A percentile compares a stretch with the other conserved stretches of the same genome.
Evolutionary conservation across 2,888 invertebrate genomes (phyloP).

Genomic region (Lagria hirta): DNA sequence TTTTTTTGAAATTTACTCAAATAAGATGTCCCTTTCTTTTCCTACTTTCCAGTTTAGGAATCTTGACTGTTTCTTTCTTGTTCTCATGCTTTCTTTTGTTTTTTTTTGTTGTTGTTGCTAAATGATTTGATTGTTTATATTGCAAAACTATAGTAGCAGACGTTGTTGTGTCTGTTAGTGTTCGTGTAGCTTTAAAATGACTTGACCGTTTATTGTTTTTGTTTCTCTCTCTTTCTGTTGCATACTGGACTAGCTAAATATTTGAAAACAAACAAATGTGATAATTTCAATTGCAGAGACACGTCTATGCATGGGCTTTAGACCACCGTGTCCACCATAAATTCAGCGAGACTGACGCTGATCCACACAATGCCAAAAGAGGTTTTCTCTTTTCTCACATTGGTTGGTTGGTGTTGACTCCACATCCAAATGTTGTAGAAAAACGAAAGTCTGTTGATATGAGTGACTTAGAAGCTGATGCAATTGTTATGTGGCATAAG

Average conservation of each 20-base stretch:
- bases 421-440: constrained; percentile 75
- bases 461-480: constrained; percentile 71
- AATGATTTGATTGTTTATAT: too few relatives aligned
- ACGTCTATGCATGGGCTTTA: constrained; percentile 83
- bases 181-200: too few relatives aligned
- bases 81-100: too few relatives aligned
- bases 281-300: constrained; percentile 63
- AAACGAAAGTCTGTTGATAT: constrained; percentile 69
- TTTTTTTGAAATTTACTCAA: too few relatives aligned
- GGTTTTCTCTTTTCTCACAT: constrained; percentile 84
- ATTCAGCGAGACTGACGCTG: constrained; percentile 83
- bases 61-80: too few relatives aligned
- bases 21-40: too few relatives aligned
- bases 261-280: not conserved
- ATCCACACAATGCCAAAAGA: constrained; percentile 79
- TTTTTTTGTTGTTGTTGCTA: too few relatives aligned
- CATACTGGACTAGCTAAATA: not conserved
- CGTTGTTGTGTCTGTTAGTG: too few relatives aligned
- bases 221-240: too few relatives aligned
- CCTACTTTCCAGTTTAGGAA: too few relatives aligned
- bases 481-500: constrained; percentile 76
- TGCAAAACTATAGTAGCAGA: too few relatives aligned
- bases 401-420: constrained; percentile 86
- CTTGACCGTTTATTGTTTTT: too few relatives aligned
- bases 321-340: constrained; percentile 90